Conservation (phyloP, 2,113 vertebrate genomes). For the Spilogale gracilis region DNA sequence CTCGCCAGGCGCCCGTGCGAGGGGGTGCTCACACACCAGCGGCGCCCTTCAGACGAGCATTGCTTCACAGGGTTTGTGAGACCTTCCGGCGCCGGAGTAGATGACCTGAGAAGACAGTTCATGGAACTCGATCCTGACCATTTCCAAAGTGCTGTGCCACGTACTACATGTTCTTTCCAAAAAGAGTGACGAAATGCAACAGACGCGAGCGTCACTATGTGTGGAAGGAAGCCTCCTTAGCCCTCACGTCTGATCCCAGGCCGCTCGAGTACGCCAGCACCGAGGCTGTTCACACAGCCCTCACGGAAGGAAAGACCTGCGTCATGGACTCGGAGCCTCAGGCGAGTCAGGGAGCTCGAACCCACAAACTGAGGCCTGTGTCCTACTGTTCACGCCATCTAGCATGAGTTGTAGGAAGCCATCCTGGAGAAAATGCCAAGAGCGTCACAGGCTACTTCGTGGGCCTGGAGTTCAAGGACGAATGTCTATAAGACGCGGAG, state of each 20-base stretch:
- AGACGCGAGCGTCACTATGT: conserved; percentile 96
- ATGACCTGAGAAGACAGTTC: conserved; percentile 93
- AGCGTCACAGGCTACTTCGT: conserved; percentile 94
- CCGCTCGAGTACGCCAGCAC: conserved; percentile 91
- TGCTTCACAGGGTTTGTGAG: conserved; percentile 94
- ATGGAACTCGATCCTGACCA: conserved; percentile 91
- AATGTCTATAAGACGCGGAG: conserved; percentile 96
- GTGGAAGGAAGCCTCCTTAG: conserved; percentile 78
- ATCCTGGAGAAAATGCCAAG: conserved; percentile 91
- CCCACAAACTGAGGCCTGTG: conserved; percentile 92
- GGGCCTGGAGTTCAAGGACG: conserved; percentile 95
- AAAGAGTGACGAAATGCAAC: conserved; percentile 93
- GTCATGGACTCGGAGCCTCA: conserved; percentile 95
- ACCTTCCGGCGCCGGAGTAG: conserved; percentile 95
- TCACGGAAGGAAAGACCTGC: conserved; percentile 93
- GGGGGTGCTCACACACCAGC: conserved; percentile 93
- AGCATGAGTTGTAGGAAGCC: conserved; percentile 89
- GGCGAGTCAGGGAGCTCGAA: conserved; percentile 92
- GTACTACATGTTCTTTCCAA: conserved; percentile 93
- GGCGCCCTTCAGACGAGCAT: conserved; percentile 87
- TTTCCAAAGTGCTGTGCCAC: conserved; percentile 93
- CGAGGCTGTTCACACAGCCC: conserved; percentile 88
- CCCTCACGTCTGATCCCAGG: conserved; percentile 93
- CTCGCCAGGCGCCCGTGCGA: too few species aligned
- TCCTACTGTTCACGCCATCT: conserved; percentile 96